Percentiles rank a stretch among this genome's conserved stretches.
phyloP scores from a whole-genome alignment of 2,888 invertebrate genomes.

The Cryptus viduatorius region DNA sequence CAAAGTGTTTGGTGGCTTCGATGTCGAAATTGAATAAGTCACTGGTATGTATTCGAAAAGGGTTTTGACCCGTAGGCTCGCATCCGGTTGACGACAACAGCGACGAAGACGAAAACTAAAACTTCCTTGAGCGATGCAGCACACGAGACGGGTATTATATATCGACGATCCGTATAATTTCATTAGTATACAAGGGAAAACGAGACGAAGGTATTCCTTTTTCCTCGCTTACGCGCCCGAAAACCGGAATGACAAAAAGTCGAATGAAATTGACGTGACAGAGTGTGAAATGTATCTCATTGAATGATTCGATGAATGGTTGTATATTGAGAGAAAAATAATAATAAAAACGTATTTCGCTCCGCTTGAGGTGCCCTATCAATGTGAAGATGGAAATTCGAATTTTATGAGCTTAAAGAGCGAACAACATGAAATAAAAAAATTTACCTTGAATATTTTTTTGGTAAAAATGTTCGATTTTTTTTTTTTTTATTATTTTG shows the following conservation, averaged over 20 bases:
- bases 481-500: background rate
- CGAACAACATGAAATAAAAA: background rate
- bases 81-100: constrained; percentile 66
- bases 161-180: constrained; percentile 65
- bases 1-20: background rate
- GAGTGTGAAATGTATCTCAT: constrained; percentile 42
- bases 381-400: constrained; percentile 36
- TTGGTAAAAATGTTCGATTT: background rate
- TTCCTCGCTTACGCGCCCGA: constrained; percentile 29
- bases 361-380: constrained; percentile 12
- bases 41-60: constrained; percentile 53
- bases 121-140: constrained; percentile 44
- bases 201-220: constrained; percentile 35
- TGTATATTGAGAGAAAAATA: background rate
- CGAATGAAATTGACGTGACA: constrained; percentile 49
- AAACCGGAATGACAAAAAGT: constrained; percentile 28
- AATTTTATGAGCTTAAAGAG: constrained; percentile 12
- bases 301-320: constrained; percentile 40
- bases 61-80: constrained; percentile 65
- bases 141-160: constrained; percentile 62
- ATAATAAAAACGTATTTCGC: constrained; percentile 12
- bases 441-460: background rate
- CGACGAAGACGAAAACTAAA: constrained; percentile 39
- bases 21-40: constrained; percentile 45
- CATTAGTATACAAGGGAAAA: constrained; percentile 62